phyloP scores from a whole-genome alignment of 1,140 invertebrate genomes.

The Apocrypta bakeri region DNA sequence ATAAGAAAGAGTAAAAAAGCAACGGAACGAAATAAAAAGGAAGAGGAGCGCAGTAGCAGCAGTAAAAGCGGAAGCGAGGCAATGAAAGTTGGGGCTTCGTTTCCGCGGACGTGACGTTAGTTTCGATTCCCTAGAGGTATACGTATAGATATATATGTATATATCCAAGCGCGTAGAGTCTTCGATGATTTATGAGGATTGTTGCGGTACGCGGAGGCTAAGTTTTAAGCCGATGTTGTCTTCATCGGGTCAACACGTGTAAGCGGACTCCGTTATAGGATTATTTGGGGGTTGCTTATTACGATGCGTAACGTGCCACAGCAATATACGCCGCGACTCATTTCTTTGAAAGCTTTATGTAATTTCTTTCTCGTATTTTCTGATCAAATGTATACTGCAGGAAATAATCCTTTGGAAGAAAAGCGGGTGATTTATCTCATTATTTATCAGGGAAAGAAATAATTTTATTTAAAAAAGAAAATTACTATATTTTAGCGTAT shows the following conservation, averaged over 20 bases:
- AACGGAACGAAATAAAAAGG: neutral
- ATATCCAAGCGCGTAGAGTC: neutral
- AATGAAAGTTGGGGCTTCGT: constrained; percentile 46
- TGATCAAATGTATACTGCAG: too few species aligned
- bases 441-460: too few species aligned
- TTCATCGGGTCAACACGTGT: constrained; percentile 38
- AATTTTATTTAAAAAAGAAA: too few species aligned
- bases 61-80: constrained; percentile 22
- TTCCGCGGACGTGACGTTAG: constrained; percentile 36
- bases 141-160: neutral
- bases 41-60: neutral
- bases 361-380: neutral
- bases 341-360: neutral
- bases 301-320: constrained; percentile 6
- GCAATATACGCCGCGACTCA: neutral
- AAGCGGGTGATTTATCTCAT: too few species aligned
- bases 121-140: neutral
- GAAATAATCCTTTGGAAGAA: too few species aligned
- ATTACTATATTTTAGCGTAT: too few species aligned
- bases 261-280: constrained; percentile 35
- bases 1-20: neutral
- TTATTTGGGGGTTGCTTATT: neutral
- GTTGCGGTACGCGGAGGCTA: constrained; percentile 19
- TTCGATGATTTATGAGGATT: constrained; percentile 48
- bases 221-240: constrained; percentile 38